Conservation (phyloP, 2,113 vertebrate genomes). For the Silurus asotus region DNA sequence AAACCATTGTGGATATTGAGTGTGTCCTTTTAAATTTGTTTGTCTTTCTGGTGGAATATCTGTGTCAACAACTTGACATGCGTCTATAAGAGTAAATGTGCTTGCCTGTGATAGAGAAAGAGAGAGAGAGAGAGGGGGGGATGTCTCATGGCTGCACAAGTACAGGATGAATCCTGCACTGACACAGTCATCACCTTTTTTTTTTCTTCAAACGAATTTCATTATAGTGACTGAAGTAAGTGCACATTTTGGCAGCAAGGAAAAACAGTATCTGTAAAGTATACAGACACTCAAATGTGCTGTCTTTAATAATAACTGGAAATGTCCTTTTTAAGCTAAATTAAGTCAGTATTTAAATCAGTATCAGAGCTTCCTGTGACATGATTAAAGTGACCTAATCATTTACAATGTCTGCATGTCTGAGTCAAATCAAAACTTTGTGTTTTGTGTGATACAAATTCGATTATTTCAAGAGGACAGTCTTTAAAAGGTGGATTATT, state of each 20-base stretch:
- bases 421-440: background rate
- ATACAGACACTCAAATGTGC: background rate
- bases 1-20: conserved; percentile 28
- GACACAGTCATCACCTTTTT: conserved; percentile 13
- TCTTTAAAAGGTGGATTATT: background rate
- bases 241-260: background rate
- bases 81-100: background rate
- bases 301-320: background rate
- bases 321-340: background rate
- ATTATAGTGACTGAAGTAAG: conserved; percentile 22
- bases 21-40: conserved; percentile 7
- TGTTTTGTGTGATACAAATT: background rate
- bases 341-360: background rate
- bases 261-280: background rate
- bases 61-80: conserved; percentile 21
- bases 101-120: background rate
- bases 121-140: background rate
- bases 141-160: background rate
- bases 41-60: conserved; percentile 7
- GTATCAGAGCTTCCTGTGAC: background rate
- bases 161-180: conserved; percentile 24
- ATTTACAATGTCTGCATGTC: background rate
- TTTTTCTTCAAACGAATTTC: background rate
- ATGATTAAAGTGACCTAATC: conserved; percentile 4
- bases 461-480: background rate